phyloP scores from a whole-genome alignment of 2,113 vertebrate species.

The Elaphurus davidianus region DNA sequence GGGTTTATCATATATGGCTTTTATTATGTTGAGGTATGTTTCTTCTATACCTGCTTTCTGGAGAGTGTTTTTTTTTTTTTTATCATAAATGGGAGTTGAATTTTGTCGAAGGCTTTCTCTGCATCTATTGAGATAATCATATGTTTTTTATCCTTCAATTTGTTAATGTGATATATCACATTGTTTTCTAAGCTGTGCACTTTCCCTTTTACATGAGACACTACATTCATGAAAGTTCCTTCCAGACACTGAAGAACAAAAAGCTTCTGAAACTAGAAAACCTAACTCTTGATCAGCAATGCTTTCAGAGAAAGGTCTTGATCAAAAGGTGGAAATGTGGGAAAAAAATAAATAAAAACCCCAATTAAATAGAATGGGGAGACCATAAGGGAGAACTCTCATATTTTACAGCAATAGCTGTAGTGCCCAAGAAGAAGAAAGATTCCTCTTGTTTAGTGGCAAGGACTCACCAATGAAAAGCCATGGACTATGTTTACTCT shows the following conservation, averaged over 20 bases:
- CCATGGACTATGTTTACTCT: not conserved
- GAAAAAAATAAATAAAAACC: not conserved
- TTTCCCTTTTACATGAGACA: not conserved
- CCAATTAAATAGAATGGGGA: not conserved
- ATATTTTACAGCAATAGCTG: not conserved
- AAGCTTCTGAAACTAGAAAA: not conserved
- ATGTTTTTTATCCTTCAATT: not conserved
- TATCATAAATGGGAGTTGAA: not conserved
- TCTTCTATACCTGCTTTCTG: not conserved
- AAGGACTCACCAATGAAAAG: not conserved
- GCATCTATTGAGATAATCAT: not conserved
- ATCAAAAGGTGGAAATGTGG: not conserved
- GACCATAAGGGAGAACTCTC: not conserved
- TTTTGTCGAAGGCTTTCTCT: not conserved
- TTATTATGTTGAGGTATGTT: not conserved
- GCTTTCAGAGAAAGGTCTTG: not conserved
- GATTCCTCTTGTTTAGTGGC: not conserved
- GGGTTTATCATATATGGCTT: not conserved
- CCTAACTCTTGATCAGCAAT: not conserved
- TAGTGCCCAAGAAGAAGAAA: not conserved
- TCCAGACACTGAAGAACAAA: not conserved
- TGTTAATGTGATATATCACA: not conserved
- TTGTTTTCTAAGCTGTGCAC: not conserved
- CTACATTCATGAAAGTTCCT: not conserved
- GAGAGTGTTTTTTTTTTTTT: not conserved